These are phyloP conservation scores for Sibirionetta formosa DNA, from an alignment of 2,797 vertebrate genomes.

Conservation along the genomic window DNA sequence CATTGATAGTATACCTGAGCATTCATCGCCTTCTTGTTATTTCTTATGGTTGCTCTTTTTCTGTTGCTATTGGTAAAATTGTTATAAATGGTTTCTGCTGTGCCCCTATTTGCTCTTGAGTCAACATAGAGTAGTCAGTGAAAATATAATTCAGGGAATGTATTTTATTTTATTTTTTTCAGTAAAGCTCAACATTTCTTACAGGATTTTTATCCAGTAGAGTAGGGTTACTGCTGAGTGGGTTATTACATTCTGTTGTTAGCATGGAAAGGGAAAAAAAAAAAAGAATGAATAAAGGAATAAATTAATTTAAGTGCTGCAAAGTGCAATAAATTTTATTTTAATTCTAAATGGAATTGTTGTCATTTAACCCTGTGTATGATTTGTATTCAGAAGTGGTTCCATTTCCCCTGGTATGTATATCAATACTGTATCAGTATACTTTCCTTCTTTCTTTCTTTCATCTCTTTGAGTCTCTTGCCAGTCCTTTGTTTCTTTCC, in stretches of 20 bases:
- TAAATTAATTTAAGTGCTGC: slow-evolving; percentile 19
- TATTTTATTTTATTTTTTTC: not conserved
- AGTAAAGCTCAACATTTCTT: slow-evolving; percentile 3
- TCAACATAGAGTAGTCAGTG: not conserved
- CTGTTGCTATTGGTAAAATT: not conserved
- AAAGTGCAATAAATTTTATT: slow-evolving; percentile 42
- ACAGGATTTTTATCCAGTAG: slow-evolving; percentile 33
- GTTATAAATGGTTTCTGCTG: not conserved
- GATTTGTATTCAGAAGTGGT: slow-evolving; percentile 28
- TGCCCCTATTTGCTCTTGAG: not conserved
- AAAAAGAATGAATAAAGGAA: slow-evolving; percentile 34
- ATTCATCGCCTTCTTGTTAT: not conserved
- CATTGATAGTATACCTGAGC: not conserved
- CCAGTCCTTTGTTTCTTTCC: not conserved
- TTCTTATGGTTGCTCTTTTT: not conserved
- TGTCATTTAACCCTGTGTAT: slow-evolving; percentile 44
- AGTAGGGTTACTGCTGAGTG: slow-evolving; percentile 9
- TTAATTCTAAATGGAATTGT: slow-evolving; percentile 42
- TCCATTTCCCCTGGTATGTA: not conserved
- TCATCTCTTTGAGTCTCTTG: not conserved
- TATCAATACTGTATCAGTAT: not conserved
- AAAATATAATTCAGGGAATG: not conserved
- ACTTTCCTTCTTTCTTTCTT: not conserved
- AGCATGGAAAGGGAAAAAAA: slow-evolving; percentile 22
- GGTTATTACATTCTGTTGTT: slow-evolving; percentile 44